These are phyloP conservation scores for Rhodophaea formosa DNA, from an alignment of 2,888 invertebrate species.

Conservation along the genomic window DNA sequence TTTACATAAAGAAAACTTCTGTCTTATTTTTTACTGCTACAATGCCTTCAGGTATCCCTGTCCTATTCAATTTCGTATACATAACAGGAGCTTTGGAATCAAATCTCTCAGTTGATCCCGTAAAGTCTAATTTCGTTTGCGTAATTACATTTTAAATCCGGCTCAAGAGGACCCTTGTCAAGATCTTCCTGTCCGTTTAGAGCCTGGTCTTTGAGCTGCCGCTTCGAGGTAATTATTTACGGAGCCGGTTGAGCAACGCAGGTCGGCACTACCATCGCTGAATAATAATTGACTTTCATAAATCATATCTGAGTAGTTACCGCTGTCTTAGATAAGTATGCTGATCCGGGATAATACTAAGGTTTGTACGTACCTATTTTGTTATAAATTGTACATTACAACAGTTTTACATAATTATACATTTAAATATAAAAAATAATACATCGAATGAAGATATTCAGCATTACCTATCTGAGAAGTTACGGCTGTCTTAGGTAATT, in stretches of 20 bases:
- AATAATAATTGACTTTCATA: constrained; percentile 32
- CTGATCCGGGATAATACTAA: no score
- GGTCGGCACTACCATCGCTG: constrained; percentile 33
- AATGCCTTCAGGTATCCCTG: constrained; percentile 1
- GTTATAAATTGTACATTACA: no score
- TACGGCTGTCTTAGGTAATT: no score
- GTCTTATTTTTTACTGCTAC: neutral
- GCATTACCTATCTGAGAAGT: no score
- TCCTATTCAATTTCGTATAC: constrained; percentile 4
- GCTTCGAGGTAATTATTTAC: constrained; percentile 45
- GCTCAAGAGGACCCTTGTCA: constrained; percentile 52
- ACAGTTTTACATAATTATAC: no score
- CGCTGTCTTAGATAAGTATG: constrained; percentile 1
- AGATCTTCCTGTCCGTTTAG: constrained; percentile 37
- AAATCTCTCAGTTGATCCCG: constrained; percentile 12
- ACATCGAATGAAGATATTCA: no score
- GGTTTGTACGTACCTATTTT: no score
- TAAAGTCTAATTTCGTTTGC: constrained; percentile 34
- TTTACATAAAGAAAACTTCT: neutral
- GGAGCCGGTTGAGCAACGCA: constrained; percentile 34
- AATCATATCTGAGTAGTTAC: constrained; percentile 22
- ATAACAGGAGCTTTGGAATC: neutral
- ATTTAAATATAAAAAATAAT: no score
- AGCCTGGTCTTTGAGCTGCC: constrained; percentile 39
- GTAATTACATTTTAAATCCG: constrained; percentile 48